A percentile compares a stretch with the other conserved stretches of the same genome.
phyloP scores from a whole-genome alignment of 2,888 invertebrate genomes.

The Hemicrepidius hirtus region DNA sequence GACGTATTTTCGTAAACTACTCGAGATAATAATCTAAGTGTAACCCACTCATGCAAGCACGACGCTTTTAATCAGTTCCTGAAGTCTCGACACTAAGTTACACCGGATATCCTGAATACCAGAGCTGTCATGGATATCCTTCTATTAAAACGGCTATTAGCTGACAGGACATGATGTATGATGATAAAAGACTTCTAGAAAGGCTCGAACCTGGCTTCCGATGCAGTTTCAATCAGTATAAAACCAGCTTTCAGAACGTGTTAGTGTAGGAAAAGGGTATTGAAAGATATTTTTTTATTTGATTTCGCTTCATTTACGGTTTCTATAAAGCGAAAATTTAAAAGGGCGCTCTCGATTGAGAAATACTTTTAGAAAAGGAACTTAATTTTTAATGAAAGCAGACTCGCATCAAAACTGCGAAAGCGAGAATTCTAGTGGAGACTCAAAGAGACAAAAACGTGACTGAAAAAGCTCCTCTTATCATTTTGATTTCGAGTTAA shows the following conservation, averaged over 20 bases:
- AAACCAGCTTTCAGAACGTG: constrained; percentile 36
- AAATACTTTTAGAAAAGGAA: constrained; percentile 28
- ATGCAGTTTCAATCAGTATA: constrained; percentile 46
- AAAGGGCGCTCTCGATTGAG: constrained; percentile 19
- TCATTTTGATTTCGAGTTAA: constrained; percentile 25
- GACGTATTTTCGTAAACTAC: not conserved
- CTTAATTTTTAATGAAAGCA: constrained; percentile 26
- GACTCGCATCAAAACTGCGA: not conserved
- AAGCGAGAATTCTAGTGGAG: constrained; percentile 7
- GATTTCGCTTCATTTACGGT: constrained; percentile 19
- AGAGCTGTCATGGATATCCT: constrained; percentile 61
- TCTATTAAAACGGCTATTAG: constrained; percentile 60
- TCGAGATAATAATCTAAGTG: not conserved
- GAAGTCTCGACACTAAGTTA: constrained; percentile 38
- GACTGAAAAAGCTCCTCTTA: not conserved
- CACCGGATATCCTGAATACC: constrained; percentile 56
- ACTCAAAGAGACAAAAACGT: constrained; percentile 25
- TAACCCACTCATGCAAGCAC: constrained; percentile 1
- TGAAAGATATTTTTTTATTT: constrained; percentile 22
- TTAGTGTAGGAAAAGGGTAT: constrained; percentile 27
- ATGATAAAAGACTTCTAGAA: constrained; percentile 63
- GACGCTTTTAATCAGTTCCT: constrained; percentile 34
- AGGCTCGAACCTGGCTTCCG: constrained; percentile 37
- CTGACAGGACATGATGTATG: constrained; percentile 66
- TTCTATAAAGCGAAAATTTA: constrained; percentile 12